Evolutionary conservation across 2,888 invertebrate genomes (phyloP).

Genomic region (Electrophaes corylata): DNA sequence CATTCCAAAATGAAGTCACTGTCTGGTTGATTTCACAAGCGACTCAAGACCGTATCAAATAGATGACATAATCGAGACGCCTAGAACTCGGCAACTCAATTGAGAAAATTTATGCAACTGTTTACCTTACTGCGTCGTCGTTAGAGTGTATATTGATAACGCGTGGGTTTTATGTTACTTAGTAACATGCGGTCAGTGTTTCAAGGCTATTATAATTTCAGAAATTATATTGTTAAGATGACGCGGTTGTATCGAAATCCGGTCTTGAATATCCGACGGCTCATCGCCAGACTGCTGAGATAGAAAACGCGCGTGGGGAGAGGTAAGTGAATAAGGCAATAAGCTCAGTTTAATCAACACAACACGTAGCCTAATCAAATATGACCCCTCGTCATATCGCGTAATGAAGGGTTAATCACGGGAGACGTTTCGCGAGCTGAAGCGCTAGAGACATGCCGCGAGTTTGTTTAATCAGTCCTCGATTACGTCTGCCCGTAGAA

Average conservation of each 20-base stretch:
- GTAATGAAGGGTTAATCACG: constrained; percentile 82
- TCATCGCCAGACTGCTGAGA: constrained; percentile 48
- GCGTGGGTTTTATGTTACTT: constrained; percentile 37
- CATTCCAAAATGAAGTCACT: constrained; percentile 54
- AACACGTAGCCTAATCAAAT: constrained; percentile 82
- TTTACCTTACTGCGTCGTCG: constrained; percentile 39
- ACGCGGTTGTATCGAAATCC: constrained; percentile 55
- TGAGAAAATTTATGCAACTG: constrained; percentile 50
- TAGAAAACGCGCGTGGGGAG: constrained; percentile 58
- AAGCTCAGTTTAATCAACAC: constrained; percentile 82
- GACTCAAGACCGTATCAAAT: constrained; percentile 47
- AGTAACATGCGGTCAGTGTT: constrained; percentile 53
- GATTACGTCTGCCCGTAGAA: constrained; percentile 60
- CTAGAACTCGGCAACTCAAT: constrained; percentile 36
- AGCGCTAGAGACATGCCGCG: constrained; percentile 47
- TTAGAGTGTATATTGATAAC: constrained; percentile 39
- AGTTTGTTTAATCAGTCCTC: constrained; percentile 72
- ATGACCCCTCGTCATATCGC: constrained; percentile 80
- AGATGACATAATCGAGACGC: constrained; percentile 52
- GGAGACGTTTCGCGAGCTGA: constrained; percentile 67
- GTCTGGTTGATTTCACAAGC: constrained; percentile 54
- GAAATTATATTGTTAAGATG: constrained; percentile 51
- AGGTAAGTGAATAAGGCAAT: constrained; percentile 78
- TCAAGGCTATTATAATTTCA: constrained; percentile 67
- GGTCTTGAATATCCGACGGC: constrained; percentile 49